A percentile compares a stretch with the other conserved stretches of the same genome.
Conservation (phyloP, 2,113 vertebrate genomes). For the Xiphorhynchus elegans region DNA sequence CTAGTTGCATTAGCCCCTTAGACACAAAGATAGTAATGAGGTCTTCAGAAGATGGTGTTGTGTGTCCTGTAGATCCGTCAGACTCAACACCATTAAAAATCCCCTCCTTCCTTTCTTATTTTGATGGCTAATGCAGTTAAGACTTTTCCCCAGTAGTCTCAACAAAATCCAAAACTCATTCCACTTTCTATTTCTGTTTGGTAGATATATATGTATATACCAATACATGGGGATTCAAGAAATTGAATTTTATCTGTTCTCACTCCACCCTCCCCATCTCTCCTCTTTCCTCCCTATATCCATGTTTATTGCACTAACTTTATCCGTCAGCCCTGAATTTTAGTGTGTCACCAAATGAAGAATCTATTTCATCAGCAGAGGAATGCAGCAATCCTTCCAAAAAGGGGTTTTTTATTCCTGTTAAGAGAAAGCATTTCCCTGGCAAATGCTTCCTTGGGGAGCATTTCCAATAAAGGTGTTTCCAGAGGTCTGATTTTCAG, state of each 20-base stretch:
- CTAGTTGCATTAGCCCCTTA: neutral
- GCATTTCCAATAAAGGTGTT: neutral
- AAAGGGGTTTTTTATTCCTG: neutral
- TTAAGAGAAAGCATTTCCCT: neutral
- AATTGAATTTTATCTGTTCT: neutral
- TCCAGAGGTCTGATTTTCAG: neutral
- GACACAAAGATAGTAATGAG: neutral
- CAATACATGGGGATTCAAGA: neutral
- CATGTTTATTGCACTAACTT: conserved; percentile 37
- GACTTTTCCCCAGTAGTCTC: neutral
- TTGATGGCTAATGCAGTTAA: neutral
- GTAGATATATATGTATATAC: neutral
- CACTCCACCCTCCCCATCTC: neutral
- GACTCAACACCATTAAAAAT: neutral
- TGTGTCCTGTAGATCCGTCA: neutral
- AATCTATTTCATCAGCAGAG: neutral
- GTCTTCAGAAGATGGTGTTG: neutral
- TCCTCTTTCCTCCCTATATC: neutral
- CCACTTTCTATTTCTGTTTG: neutral
- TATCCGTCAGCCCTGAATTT: conserved; percentile 13
- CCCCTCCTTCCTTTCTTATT: neutral
- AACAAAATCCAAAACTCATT: neutral
- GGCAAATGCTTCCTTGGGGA: conserved; percentile 3
- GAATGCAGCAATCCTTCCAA: neutral
- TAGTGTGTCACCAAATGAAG: neutral